Evolutionary conservation across 2,888 invertebrate genomes (phyloP).

Genomic region (Acanthosepion pharaonis): DNA sequence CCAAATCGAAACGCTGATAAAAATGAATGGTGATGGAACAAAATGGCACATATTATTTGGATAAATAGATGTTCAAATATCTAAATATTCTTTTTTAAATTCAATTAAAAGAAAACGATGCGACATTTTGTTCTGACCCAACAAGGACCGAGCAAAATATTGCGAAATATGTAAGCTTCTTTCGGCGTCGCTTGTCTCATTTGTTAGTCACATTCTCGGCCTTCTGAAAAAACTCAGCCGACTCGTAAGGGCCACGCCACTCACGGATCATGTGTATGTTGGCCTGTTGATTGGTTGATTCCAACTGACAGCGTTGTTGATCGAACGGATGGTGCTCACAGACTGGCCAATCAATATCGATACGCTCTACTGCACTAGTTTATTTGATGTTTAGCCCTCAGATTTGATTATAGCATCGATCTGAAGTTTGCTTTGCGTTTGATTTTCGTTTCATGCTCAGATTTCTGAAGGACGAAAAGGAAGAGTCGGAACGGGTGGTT

Average conservation of each 20-base stretch:
- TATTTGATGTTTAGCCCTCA: neutral
- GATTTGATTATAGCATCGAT: slow-evolving; percentile 10
- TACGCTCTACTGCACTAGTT: neutral
- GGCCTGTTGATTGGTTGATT: neutral
- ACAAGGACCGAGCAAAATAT: no score
- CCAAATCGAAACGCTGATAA: no score
- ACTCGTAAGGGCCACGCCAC: neutral
- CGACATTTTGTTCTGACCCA: no score
- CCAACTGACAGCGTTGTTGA: neutral
- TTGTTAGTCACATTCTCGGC: neutral
- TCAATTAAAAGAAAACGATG: no score
- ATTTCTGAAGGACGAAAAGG: neutral
- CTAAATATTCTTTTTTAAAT: no score
- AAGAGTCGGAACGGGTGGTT: neutral
- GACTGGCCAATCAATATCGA: neutral
- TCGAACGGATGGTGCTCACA: neutral
- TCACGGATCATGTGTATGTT: neutral
- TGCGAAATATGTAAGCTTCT: no score
- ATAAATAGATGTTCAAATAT: no score
- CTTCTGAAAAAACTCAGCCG: neutral
- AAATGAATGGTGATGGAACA: no score
- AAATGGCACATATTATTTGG: no score
- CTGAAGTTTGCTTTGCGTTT: neutral
- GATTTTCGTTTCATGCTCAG: neutral
- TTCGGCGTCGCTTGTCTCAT: neutral